A percentile compares a stretch with the other conserved stretches of the same genome.
These are phyloP conservation scores for Acanthurus leucopareius DNA, from an alignment of 2,797 vertebrate genomes.

Conservation along the genomic window DNA sequence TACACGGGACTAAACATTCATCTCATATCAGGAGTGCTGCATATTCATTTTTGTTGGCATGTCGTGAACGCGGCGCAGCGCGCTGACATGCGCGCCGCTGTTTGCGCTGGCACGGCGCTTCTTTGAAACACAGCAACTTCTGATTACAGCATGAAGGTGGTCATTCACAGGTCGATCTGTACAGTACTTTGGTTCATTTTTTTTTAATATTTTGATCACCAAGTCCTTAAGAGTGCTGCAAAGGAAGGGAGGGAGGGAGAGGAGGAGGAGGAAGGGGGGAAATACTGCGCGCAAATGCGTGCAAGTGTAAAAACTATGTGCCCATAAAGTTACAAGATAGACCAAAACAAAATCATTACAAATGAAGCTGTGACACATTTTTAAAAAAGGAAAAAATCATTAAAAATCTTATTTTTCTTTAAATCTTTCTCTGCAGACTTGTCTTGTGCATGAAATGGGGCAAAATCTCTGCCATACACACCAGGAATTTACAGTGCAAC, in stretches of 20 bases:
- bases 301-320: conserved; percentile 62
- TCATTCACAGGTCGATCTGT: conserved; percentile 75
- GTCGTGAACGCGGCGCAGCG: conserved; percentile 28
- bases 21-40: conserved; percentile 60
- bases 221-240: conserved; percentile 44
- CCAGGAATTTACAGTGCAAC: conserved; percentile 59
- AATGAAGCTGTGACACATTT: conserved; percentile 43
- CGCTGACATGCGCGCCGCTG: conserved; percentile 49
- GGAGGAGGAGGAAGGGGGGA: neutral
- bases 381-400: conserved; percentile 9
- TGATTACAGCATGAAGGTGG: conserved; percentile 68
- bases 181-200: conserved; percentile 78
- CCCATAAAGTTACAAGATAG: conserved; percentile 50
- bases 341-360: conserved; percentile 41
- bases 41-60: conserved; percentile 55
- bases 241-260: too few relatives aligned
- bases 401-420: conserved; percentile 26
- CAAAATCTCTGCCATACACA: conserved; percentile 34
- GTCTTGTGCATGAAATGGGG: conserved; percentile 68
- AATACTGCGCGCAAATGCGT: conserved; percentile 40
- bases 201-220: conserved; percentile 34
- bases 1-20: conserved; percentile 59
- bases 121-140: conserved; percentile 46
- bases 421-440: conserved; percentile 49
- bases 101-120: conserved; percentile 44